Percentiles rank a stretch among this genome's conserved stretches.
Evolutionary conservation across 37 sponge, comb jelly and placozoan genomes (phyloP).

Genomic region (Chondrosia reniformis): DNA sequence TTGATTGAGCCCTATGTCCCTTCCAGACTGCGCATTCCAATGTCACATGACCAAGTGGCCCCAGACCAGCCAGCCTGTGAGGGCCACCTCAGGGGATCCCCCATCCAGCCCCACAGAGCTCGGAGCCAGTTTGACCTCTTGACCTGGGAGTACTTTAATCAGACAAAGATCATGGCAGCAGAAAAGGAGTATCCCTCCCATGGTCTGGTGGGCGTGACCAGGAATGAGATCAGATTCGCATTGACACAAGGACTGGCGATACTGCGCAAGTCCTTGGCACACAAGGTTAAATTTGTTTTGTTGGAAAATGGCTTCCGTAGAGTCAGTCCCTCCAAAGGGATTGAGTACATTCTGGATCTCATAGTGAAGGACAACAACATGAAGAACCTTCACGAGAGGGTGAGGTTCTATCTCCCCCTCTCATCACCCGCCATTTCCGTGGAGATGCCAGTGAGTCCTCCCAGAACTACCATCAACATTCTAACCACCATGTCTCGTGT

Average conservation of each 20-base stretch:
- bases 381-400: conserved; percentile 26
- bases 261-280: not conserved
- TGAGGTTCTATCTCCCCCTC: conserved; percentile 41
- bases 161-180: conserved; percentile 57
- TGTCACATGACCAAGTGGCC: not conserved
- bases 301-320: conserved; percentile 68
- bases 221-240: conserved; percentile 48
- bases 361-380: conserved; percentile 15
- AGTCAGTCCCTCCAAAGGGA: conserved; percentile 66
- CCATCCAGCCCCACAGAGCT: conserved; percentile 28
- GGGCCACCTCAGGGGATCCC: not conserved
- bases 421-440: not conserved
- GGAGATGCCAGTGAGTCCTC: not conserved
- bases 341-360: conserved; percentile 70
- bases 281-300: conserved; percentile 43
- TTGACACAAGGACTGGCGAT: conserved; percentile 46
- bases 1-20: conserved; percentile 49
- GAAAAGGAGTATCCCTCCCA: conserved; percentile 42
- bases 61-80: not conserved
- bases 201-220: conserved; percentile 49
- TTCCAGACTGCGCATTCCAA: conserved; percentile 25
- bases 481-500: conserved; percentile 26
- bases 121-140: conserved; percentile 49
- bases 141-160: conserved; percentile 76
- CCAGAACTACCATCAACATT: conserved; percentile 6